Evolutionary conservation across 2,113 vertebrate species (phyloP).

Genomic region (Loxodonta africana): DNA sequence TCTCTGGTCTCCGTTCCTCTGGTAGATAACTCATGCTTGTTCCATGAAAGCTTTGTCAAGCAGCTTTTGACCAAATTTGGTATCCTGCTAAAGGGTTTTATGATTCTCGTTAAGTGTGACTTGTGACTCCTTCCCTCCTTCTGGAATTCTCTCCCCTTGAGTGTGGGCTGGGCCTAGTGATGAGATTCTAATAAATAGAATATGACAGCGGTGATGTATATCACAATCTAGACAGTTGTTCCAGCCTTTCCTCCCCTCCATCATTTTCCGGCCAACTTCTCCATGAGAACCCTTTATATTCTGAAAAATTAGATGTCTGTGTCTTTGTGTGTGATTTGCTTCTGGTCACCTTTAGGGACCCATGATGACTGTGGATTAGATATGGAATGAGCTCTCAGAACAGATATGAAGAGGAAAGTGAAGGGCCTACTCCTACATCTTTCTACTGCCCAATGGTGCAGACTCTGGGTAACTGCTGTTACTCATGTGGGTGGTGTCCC

Average conservation of each 20-base stretch:
- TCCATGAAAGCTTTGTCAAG: neutral
- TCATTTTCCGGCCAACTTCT: neutral
- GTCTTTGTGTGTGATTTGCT: neutral
- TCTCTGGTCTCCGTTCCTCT: conserved; percentile 36
- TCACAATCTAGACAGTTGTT: neutral
- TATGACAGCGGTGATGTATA: too few relatives aligned
- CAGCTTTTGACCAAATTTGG: conserved; percentile 58
- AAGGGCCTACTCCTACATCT: neutral
- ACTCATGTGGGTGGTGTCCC: neutral
- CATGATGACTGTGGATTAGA: neutral
- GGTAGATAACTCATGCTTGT: conserved; percentile 3
- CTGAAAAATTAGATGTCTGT: neutral
- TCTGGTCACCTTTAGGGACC: neutral
- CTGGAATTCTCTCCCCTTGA: neutral
- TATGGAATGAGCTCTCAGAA: neutral
- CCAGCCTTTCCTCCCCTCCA: neutral
- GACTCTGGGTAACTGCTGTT: neutral
- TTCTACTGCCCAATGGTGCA: neutral
- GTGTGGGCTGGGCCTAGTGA: neutral
- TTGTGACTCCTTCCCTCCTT: neutral
- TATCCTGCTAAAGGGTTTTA: neutral
- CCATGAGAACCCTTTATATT: neutral
- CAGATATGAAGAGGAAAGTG: neutral
- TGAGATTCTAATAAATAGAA: neutral
- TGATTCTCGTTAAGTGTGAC: neutral